These are phyloP conservation scores for Rhinoderma darwinii DNA, from an alignment of 2,113 vertebrate species.

Conservation along the genomic window DNA sequence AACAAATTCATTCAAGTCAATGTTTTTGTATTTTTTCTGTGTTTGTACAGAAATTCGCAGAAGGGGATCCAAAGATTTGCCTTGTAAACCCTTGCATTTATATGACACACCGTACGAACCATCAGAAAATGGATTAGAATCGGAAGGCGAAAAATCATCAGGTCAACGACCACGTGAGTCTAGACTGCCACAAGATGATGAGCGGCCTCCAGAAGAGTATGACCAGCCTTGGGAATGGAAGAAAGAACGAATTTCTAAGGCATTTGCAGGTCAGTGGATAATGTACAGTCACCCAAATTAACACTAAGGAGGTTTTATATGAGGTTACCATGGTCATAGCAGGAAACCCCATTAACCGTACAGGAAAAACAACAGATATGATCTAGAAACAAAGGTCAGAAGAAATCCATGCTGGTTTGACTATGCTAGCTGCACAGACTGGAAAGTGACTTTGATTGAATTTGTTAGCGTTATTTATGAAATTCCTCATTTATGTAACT, in stretches of 20 bases:
- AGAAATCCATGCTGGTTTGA: not conserved
- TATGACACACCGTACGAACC: slow-evolving; percentile 93
- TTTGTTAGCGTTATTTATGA: not conserved
- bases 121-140: slow-evolving; percentile 75
- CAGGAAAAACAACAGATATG: slow-evolving; percentile 1
- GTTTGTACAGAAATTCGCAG: slow-evolving; percentile 74
- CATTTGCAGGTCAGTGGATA: slow-evolving; percentile 86
- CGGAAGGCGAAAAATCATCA: slow-evolving; percentile 71
- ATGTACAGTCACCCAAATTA: not conserved
- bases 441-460: not conserved
- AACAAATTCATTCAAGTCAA: not conserved
- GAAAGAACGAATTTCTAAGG: slow-evolving; percentile 94
- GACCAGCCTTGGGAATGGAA: slow-evolving; percentile 99
- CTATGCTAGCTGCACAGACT: not conserved
- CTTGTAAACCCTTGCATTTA: slow-evolving; percentile 74
- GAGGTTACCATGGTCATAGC: not conserved
- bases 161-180: slow-evolving; percentile 81
- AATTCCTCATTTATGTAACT: not conserved
- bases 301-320: slow-evolving; percentile 12
- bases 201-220: slow-evolving; percentile 94
- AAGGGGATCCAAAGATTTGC: slow-evolving; percentile 72
- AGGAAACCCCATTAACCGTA: not conserved
- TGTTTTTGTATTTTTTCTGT: not conserved
- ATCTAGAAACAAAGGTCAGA: slow-evolving; percentile 11
- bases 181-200: slow-evolving; percentile 91